Percentiles rank a stretch among this genome's conserved stretches.
These are phyloP conservation scores for Engystomops pustulosus DNA, from an alignment of 2,113 vertebrate genomes.

Conservation along the genomic window DNA sequence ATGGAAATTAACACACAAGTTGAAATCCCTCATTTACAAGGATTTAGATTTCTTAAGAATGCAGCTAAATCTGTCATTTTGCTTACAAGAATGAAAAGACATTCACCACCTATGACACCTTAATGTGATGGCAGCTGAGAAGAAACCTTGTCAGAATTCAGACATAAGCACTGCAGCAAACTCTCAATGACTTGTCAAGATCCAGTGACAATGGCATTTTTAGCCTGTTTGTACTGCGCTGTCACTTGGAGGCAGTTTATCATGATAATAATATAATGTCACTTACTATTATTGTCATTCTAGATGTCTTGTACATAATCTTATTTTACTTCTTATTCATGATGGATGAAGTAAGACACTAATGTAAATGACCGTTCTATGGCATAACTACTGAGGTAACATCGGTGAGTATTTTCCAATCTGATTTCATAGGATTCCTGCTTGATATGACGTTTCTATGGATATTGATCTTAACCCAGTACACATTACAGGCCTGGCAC, in stretches of 20 bases:
- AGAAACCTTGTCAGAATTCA: slow-evolving; percentile 33
- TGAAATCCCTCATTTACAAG: too few relatives aligned
- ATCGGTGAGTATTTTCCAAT: neutral
- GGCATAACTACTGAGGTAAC: neutral
- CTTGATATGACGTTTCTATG: too few relatives aligned
- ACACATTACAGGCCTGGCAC: too few relatives aligned
- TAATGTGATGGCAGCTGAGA: neutral
- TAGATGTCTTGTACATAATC: neutral
- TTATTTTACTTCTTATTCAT: neutral
- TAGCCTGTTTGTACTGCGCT: slow-evolving; percentile 31
- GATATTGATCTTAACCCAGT: too few relatives aligned
- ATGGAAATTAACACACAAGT: too few relatives aligned
- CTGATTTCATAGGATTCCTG: neutral
- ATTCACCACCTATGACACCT: slow-evolving; percentile 22
- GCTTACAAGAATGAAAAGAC: slow-evolving; percentile 14
- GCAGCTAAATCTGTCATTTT: neutral
- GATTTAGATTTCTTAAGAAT: neutral
- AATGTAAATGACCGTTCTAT: neutral
- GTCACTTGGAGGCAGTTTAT: slow-evolving; percentile 27
- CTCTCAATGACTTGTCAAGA: slow-evolving; percentile 26
- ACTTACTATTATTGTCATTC: slow-evolving; percentile 6
- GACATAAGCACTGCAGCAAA: neutral
- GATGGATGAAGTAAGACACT: slow-evolving; percentile 6
- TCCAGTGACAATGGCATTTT: slow-evolving; percentile 20
- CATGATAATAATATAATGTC: slow-evolving; percentile 40